Evolutionary conservation across 2,888 invertebrate genomes (phyloP).

Genomic region (Drosophila flavopinicola): DNA sequence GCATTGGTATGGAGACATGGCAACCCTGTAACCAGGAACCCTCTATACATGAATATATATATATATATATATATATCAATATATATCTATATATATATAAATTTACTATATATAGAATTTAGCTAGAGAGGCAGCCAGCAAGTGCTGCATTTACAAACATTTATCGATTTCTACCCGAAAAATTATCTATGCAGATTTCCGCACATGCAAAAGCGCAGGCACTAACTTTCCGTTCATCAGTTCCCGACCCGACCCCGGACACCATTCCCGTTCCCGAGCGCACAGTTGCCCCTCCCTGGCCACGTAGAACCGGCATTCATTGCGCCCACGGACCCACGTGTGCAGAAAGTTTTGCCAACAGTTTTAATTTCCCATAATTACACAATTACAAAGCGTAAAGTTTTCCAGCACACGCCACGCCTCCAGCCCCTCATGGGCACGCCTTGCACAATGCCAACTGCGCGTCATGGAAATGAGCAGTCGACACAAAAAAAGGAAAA

Average conservation of each 20-base stretch:
- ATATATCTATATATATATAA: neutral
- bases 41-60: neutral
- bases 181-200: constrained; percentile 74
- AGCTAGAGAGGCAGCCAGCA: constrained; percentile 15
- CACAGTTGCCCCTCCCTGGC: neutral
- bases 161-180: constrained; percentile 68
- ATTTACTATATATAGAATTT: constrained; percentile 2
- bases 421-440: constrained; percentile 49
- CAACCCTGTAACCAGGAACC: constrained; percentile 22
- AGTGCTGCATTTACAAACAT: constrained; percentile 65
- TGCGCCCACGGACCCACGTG: constrained; percentile 62
- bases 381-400: constrained; percentile 81
- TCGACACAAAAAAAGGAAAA: constrained; percentile 52
- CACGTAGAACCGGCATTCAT: constrained; percentile 16
- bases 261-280: neutral
- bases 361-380: constrained; percentile 81
- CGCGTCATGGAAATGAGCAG: constrained; percentile 79
- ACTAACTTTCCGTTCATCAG: constrained; percentile 51
- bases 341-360: constrained; percentile 79
- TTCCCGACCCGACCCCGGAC: neutral
- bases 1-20: constrained; percentile 26
- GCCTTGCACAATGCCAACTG: constrained; percentile 75
- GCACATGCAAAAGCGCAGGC: constrained; percentile 60
- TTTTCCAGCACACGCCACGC: constrained; percentile 76
- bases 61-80: neutral